phyloP scores from a whole-genome alignment of 2,888 invertebrate genomes.

The Nineta flava region DNA sequence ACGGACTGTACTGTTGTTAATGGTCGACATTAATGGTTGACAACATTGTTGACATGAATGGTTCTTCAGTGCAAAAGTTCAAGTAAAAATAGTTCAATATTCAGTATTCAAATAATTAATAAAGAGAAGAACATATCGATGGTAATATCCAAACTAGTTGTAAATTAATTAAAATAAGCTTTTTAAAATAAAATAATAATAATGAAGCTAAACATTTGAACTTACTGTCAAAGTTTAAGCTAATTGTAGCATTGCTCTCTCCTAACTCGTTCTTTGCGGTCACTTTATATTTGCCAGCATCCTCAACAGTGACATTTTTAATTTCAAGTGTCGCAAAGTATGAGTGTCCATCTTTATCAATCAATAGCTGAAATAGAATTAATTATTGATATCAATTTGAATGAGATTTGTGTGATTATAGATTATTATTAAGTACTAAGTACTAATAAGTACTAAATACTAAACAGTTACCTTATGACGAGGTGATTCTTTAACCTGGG shows the following conservation, averaged over 20 bases:
- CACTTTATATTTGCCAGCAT: conserved; percentile 94
- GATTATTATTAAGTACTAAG: background rate
- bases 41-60: too few species aligned
- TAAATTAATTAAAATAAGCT: too few species aligned
- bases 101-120: too few species aligned
- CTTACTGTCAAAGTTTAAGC: conserved; percentile 97
- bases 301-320: conserved; percentile 87
- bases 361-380: conserved; percentile 56
- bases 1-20: too few species aligned
- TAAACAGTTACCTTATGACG: conserved; percentile 64
- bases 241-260: conserved; percentile 92
- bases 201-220: conserved; percentile 19
- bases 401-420: too few species aligned
- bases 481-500: conserved; percentile 59
- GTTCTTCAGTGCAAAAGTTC: too few species aligned
- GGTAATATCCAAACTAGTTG: too few species aligned
- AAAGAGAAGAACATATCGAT: too few species aligned
- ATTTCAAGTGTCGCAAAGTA: conserved; percentile 89
- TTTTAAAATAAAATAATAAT: too few species aligned
- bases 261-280: conserved; percentile 96
- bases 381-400: background rate
- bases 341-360: conserved; percentile 83
- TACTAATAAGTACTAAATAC: background rate
- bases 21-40: too few species aligned
- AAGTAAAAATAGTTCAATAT: too few species aligned